Conservation (phyloP, 2,888 invertebrate genomes). For the Melipona bicolor region DNA sequence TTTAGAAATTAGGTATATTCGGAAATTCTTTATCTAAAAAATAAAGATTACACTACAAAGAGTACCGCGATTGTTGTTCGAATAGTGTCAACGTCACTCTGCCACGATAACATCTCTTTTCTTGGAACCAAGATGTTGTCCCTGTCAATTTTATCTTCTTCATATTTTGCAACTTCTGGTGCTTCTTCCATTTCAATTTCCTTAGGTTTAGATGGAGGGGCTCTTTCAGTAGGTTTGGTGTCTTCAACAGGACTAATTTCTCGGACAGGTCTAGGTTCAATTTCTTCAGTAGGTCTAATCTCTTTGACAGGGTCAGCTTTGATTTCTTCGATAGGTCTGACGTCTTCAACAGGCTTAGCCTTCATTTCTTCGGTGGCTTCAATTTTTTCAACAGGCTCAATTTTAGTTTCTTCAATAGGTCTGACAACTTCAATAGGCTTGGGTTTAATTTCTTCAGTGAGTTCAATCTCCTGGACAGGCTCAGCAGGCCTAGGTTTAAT, state of each 20-base stretch:
- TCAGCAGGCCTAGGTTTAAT: not conserved
- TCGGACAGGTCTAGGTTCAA: not conserved
- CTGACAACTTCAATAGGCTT: too few relatives aligned
- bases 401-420: not conserved
- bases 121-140: conserved; percentile 47
- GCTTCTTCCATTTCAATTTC: not conserved
- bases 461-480: not conserved
- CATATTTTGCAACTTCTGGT: not conserved
- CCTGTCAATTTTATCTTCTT: not conserved
- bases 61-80: conserved; percentile 50
- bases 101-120: conserved; percentile 58
- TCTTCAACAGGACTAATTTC: not conserved
- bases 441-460: not conserved
- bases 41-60: not conserved
- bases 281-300: not conserved
- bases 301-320: not conserved
- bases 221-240: not conserved
- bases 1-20: not conserved
- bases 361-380: not conserved
- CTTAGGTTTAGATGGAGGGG: not conserved
- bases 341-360: not conserved
- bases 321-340: not conserved
- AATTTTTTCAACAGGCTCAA: not conserved
- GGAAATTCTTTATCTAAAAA: too few relatives aligned
- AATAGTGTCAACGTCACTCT: conserved; percentile 48